Base-by-base conservation (phyloP, 2,888 invertebrate genomes). In the Diaperis boleti region DNA sequence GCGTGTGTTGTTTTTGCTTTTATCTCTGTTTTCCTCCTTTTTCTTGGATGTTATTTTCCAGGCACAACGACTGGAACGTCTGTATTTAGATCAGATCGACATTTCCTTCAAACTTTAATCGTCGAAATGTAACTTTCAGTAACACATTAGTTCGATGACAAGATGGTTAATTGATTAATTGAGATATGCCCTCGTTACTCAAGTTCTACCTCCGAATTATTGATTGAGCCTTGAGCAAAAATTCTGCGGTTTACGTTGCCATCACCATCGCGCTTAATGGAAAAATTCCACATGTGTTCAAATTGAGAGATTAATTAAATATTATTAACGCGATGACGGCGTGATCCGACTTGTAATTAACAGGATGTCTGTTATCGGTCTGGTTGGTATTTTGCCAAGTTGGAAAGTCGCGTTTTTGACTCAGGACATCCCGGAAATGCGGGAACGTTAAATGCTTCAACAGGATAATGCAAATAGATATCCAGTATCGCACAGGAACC, bases 371-470 rank as follows among this genome's bases (percentile, higher is more conserved):
- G 8, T 26, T 26, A 26, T 26, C 26, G 2, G 26, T 6, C 26
- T 1, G 1, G 50, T 22, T 18, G 17, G 22, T 14, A 41, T 15
- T 11, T 10, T 29, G 45, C 35, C n/a, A n/a, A 22, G 50, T 22
- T 18, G 17, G 22, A 22, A 41, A 29, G 26, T 10, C 22, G 45
- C 35, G 50, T 44, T 56, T 56, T 45, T 5, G 35, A 54, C 62
- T 52, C 67, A 66, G 57, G 64, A 66, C 70, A 71, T 72, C 71
- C 72, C 67, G 72, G 72, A 72, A 67, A 67, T 66, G 67, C 57
- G 67, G 69, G 65, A 70, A 69, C 57, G 64, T 69, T 60, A 64
- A 66, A 67, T 70, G 67, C 35, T n/a, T n/a, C 26, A 26, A 8
- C 2, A 26, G 26, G 26, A 26, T 26, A 26, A 26, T 26, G 26